phyloP scores from a whole-genome alignment of 2,797 vertebrate genomes.

The Miopithecus talapoin region DNA sequence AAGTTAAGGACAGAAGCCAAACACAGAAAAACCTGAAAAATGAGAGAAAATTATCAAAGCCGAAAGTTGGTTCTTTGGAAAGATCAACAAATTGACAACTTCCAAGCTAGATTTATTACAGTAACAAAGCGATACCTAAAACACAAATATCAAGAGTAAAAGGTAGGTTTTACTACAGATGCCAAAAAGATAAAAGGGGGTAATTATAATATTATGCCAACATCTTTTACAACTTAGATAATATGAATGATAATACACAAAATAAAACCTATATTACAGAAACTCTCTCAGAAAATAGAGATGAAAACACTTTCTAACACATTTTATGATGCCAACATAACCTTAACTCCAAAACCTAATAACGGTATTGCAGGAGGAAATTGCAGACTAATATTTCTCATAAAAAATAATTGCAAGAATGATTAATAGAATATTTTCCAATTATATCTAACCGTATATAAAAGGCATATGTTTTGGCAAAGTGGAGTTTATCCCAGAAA shows the following conservation, averaged over 20 bases:
- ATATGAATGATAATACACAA: no score
- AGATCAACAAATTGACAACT: neutral
- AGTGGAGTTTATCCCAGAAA: neutral
- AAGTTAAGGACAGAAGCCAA: neutral
- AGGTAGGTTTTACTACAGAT: neutral
- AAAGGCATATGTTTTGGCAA: neutral
- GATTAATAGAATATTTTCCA: neutral
- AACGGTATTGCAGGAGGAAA: neutral
- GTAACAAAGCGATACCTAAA: neutral
- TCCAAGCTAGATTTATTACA: neutral
- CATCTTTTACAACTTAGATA: neutral
- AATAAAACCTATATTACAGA: neutral
- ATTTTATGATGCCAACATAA: neutral
- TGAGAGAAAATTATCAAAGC: neutral
- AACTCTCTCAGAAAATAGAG: neutral
- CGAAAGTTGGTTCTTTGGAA: neutral
- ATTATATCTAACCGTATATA: neutral
- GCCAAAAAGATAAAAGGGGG: neutral
- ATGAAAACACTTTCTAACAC: neutral
- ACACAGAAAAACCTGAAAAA: neutral
- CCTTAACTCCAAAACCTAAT: neutral
- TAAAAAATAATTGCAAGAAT: neutral
- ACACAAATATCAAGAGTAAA: neutral
- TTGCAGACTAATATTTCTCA: neutral
- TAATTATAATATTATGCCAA: neutral